Conservation (phyloP, 2,888 invertebrate species). For the Diarsia rubi region DNA sequence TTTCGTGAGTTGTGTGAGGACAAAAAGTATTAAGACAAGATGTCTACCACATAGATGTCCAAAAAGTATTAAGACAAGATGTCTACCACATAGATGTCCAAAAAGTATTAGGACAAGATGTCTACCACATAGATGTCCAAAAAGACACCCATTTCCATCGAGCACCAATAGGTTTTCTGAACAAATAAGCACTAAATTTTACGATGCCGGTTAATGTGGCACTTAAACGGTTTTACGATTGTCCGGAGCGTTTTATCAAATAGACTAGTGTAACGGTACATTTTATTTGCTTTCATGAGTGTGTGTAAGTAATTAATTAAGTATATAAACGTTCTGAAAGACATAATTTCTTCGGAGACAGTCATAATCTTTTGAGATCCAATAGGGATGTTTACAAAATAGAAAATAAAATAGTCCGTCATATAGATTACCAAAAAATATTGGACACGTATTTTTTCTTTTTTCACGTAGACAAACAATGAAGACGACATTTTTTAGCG, state of each 20-base stretch:
- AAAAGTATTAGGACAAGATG: too few relatives aligned
- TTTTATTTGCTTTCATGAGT: constrained; percentile 48
- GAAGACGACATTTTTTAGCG: too few relatives aligned
- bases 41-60: too few relatives aligned
- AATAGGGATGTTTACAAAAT: too few relatives aligned
- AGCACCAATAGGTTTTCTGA: constrained; percentile 30
- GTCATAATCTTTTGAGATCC: background rate
- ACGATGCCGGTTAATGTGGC: constrained; percentile 63
- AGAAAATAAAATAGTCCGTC: too few relatives aligned
- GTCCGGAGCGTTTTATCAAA: constrained; percentile 62
- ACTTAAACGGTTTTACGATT: constrained; percentile 65
- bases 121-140: background rate
- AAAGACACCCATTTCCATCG: background rate
- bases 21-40: too few relatives aligned
- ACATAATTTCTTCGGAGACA: background rate
- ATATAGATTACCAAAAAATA: too few relatives aligned
- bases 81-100: too few relatives aligned
- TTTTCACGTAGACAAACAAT: too few relatives aligned
- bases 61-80: too few relatives aligned
- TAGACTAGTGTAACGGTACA: constrained; percentile 46
- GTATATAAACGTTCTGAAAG: background rate
- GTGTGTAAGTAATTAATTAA: background rate
- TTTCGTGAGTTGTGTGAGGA: too few relatives aligned
- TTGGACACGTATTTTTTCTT: too few relatives aligned
- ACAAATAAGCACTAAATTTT: constrained; percentile 68